These are phyloP conservation scores for Ochropacha duplaris DNA, from an alignment of 2,888 invertebrate species.

Conservation along the genomic window DNA sequence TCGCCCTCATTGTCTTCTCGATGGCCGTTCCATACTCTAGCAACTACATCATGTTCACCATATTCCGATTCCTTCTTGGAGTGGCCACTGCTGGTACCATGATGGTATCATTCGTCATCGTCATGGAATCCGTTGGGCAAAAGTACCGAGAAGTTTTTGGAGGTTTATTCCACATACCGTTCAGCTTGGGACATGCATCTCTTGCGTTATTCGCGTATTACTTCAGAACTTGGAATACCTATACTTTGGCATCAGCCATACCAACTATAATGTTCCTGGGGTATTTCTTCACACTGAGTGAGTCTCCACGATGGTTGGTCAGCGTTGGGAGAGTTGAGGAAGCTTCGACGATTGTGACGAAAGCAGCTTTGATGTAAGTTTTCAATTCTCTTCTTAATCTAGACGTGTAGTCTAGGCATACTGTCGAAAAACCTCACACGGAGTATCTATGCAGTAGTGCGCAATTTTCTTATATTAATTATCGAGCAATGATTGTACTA, in stretches of 20 bases:
- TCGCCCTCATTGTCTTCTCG: neutral
- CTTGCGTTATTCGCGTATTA: slow-evolving; percentile 82
- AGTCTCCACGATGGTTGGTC: slow-evolving; percentile 89
- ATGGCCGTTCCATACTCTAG: neutral
- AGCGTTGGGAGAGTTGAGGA: slow-evolving; percentile 84
- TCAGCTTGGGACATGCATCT: slow-evolving; percentile 79
- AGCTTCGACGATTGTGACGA: slow-evolving; percentile 82
- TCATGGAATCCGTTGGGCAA: slow-evolving; percentile 83
- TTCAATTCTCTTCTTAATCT: too few species aligned
- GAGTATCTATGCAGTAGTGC: too few species aligned
- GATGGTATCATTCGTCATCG: slow-evolving; percentile 85
- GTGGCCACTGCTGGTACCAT: slow-evolving; percentile 77
- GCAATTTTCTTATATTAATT: too few species aligned
- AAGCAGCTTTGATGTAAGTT: slow-evolving; percentile 75
- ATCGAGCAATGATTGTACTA: too few species aligned
- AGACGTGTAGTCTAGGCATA: too few species aligned
- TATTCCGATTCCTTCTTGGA: neutral
- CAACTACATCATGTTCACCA: neutral
- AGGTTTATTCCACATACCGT: neutral
- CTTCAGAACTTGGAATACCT: slow-evolving; percentile 83
- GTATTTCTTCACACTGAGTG: slow-evolving; percentile 87
- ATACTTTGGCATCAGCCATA: slow-evolving; percentile 60
- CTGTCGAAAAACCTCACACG: too few species aligned
- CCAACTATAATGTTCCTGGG: neutral
- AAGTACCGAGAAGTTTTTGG: slow-evolving; percentile 52